These are phyloP conservation scores for Diadema setosum DNA, from an alignment of 35 echinoderm and acorn worm genomes.

Conservation along the genomic window DNA sequence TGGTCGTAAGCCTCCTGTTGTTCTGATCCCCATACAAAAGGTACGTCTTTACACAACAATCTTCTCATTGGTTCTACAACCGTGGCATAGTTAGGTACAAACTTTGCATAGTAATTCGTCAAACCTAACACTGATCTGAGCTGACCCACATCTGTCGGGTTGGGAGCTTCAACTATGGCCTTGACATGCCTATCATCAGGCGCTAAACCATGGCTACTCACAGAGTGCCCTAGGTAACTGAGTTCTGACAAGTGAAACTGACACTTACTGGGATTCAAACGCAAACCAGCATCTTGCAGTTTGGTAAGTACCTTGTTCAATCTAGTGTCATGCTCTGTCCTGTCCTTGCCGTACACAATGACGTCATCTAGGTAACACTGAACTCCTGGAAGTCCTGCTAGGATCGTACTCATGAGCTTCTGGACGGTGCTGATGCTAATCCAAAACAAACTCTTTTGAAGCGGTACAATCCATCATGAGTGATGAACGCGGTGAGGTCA, in stretches of 20 bases:
- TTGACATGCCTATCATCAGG: slow-evolving; percentile 21
- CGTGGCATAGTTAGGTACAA: too few species aligned
- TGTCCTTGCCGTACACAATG: slow-evolving; percentile 42
- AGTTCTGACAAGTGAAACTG: slow-evolving; percentile 28
- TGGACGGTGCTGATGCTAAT: slow-evolving; percentile 59
- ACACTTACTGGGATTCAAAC: slow-evolving; percentile 53
- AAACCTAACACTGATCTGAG: too few species aligned
- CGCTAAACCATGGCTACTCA: slow-evolving; percentile 19
- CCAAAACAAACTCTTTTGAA: slow-evolving; percentile 64
- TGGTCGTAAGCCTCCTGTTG: too few species aligned
- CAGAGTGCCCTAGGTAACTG: slow-evolving; percentile 20
- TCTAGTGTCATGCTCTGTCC: slow-evolving; percentile 38
- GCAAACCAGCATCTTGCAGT: slow-evolving; percentile 16
- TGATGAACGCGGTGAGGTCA: slow-evolving; percentile 55
- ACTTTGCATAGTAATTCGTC: too few species aligned
- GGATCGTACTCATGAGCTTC: slow-evolving; percentile 28
- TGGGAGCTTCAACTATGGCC: slow-evolving; percentile 5
- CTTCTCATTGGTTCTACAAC: too few species aligned
- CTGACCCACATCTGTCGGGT: neutral
- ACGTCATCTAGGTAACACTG: slow-evolving; percentile 74
- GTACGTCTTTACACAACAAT: too few species aligned
- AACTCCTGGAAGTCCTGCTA: slow-evolving; percentile 33
- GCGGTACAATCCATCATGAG: slow-evolving; percentile 41
- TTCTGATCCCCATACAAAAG: too few species aligned
- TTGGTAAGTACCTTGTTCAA: slow-evolving; percentile 17